Evolutionary conservation across 2,888 invertebrate genomes (phyloP).

Genomic region (Andrena hattorfiana): DNA sequence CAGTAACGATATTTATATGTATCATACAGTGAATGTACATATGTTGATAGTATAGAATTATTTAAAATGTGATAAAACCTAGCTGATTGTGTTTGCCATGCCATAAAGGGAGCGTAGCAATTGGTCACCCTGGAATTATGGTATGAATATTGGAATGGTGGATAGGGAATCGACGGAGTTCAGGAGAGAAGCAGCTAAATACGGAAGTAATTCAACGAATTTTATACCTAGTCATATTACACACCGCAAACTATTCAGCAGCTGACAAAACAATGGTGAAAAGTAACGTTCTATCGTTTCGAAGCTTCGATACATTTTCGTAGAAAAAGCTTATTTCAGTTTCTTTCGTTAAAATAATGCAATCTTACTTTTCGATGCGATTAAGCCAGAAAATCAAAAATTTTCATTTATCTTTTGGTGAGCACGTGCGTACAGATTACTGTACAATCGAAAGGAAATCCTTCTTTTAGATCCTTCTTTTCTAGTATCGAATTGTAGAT

Average conservation of each 20-base stretch:
- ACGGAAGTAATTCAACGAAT: background rate
- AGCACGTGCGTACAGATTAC: background rate
- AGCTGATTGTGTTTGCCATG: constrained; percentile 12
- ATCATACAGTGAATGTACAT: constrained; percentile 28
- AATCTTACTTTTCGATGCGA: background rate
- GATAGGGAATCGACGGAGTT: background rate
- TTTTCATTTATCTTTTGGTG: constrained; percentile 1
- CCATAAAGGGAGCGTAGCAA: background rate
- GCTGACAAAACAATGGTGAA: background rate
- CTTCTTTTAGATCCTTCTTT: background rate
- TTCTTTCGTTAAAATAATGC: background rate
- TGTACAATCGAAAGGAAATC: background rate
- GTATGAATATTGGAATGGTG: constrained; percentile 3
- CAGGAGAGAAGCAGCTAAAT: constrained; percentile 3
- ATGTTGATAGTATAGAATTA: constrained; percentile 21
- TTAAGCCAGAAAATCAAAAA: background rate
- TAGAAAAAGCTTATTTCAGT: background rate
- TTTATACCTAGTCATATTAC: constrained; percentile 12
- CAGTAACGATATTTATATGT: constrained; percentile 15
- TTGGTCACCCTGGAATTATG: background rate
- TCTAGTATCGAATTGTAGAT: background rate
- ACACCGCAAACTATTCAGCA: background rate
- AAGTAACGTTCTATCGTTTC: background rate
- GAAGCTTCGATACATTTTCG: background rate
- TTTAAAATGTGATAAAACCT: constrained; percentile 12